Conservation (phyloP, 2,113 vertebrate genomes). For the Sula dactylatra region DNA sequence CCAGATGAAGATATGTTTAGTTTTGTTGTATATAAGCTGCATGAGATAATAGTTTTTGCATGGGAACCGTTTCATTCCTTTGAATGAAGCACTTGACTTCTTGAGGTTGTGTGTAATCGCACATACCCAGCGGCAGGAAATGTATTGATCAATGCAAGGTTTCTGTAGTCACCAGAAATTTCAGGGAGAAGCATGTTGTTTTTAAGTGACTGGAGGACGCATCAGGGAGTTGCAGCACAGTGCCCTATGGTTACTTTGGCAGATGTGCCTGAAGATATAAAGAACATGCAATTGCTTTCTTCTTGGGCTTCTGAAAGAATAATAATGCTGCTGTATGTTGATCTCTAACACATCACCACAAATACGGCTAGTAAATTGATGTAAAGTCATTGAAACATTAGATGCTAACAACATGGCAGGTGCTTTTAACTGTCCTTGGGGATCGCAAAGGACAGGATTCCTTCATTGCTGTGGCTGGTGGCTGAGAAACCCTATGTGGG, state of each 20-base stretch:
- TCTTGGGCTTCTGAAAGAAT: neutral
- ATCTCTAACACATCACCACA: neutral
- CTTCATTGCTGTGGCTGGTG: neutral
- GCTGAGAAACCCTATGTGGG: neutral
- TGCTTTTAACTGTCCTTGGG: neutral
- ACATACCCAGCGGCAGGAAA: neutral
- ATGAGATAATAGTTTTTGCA: neutral
- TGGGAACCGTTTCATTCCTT: fast-evolving
- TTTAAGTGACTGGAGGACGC: neutral
- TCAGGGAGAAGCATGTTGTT: neutral
- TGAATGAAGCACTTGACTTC: neutral
- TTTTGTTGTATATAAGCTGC: neutral
- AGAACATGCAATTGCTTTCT: neutral
- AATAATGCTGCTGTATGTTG: neutral
- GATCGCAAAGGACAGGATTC: neutral
- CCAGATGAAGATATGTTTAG: fast-evolving
- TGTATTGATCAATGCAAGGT: neutral
- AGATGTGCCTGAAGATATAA: neutral
- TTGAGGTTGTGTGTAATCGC: neutral
- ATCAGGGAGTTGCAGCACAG: fast-evolving
- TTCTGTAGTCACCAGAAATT: neutral
- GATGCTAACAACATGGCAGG: neutral
- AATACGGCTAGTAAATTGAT: neutral
- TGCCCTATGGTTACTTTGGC: fast-evolving
- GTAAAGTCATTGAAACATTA: neutral